Percentiles rank a stretch among this genome's conserved stretches.
Conservation (phyloP, 2,888 invertebrate genomes). For the Linnaemya tessellans region DNA sequence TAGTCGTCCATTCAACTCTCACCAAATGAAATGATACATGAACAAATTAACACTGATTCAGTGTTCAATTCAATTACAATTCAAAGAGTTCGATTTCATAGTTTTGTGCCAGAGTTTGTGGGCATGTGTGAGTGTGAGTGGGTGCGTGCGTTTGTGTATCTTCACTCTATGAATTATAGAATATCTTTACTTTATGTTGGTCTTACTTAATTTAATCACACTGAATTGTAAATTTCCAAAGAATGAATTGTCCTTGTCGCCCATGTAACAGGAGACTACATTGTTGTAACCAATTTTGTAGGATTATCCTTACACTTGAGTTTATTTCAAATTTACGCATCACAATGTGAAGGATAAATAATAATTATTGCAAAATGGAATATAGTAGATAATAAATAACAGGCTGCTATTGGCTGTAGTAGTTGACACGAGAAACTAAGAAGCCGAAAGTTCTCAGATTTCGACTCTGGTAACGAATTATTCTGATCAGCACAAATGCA, state of each 20-base stretch:
- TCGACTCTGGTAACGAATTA: too few relatives aligned
- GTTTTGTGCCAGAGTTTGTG: neutral
- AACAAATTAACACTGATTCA: slow-evolving; percentile 10
- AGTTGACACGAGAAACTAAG: too few relatives aligned
- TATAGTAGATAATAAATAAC: too few relatives aligned
- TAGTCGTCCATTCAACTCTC: neutral
- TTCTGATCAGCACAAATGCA: too few relatives aligned
- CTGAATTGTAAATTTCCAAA: slow-evolving; percentile 17
- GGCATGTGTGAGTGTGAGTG: neutral
- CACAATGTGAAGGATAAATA: neutral
- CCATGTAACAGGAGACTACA: neutral
- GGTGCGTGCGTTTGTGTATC: neutral
- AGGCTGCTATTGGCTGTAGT: too few relatives aligned
- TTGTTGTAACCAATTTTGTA: slow-evolving; percentile 7
- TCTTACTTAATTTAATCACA: slow-evolving; percentile 39
- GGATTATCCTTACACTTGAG: neutral
- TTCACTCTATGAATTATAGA: slow-evolving; percentile 26
- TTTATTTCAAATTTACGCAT: slow-evolving; percentile 14
- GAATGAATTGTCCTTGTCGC: slow-evolving; percentile 28
- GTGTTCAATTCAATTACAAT: slow-evolving; percentile 13
- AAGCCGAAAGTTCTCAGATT: too few relatives aligned
- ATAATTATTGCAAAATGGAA: neutral
- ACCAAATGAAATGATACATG: slow-evolving; percentile 15
- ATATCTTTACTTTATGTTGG: neutral
- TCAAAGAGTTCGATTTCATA: slow-evolving; percentile 8